Base-by-base conservation (phyloP, 2,888 invertebrate species). In the Hirtodrosophila confusa region DNA sequence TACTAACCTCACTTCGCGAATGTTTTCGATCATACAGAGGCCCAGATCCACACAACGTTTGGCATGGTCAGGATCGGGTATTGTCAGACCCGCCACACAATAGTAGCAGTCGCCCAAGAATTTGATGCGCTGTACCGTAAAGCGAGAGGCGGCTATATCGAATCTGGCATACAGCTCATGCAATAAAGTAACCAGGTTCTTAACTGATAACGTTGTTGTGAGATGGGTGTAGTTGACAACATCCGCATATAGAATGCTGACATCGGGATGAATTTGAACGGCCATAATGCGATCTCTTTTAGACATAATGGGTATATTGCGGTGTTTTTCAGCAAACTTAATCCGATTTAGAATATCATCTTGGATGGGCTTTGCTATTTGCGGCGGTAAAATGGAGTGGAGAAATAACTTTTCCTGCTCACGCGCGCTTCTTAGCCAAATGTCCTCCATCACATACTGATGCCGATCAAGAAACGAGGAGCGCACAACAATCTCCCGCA, bases 41-140 rank as follows among this genome's bases (percentile, higher is more conserved):
- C 97, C 98, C 57, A 98, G 93, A 75, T 96, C 95, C 0, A 98
- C 96, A 90, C 97, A 97, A 89, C 96, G 96, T 86, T 95, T 95
- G 0, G 98, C 98, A 88, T 98, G 98, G 54, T 95, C 94, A 0
- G 93, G 92, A 70, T 94, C 95, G 0, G 95, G 95, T 27, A 93
- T 93, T 0, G 97, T 96, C 41, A 98, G 93, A 0, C 98, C 98
- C 37, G 96, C 95, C 1, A 97, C 97, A 88, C 97, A 97, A 90
- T 98, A 98, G 90, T 98, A 98, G 88, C 98, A 98, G 88, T 98
- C 98, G 0, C 98, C 98, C 61, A 98, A 93, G 86, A 98, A 97
- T 90, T 98, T 98, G 57, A 98, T 98, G 51, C 98, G 93, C 47
- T 97, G 92, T 0, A 96, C 96, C 74, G 94, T 94, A 69, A 94